Evolutionary conservation across 2,888 invertebrate genomes (phyloP).

Genomic region (Molanna angustata): DNA sequence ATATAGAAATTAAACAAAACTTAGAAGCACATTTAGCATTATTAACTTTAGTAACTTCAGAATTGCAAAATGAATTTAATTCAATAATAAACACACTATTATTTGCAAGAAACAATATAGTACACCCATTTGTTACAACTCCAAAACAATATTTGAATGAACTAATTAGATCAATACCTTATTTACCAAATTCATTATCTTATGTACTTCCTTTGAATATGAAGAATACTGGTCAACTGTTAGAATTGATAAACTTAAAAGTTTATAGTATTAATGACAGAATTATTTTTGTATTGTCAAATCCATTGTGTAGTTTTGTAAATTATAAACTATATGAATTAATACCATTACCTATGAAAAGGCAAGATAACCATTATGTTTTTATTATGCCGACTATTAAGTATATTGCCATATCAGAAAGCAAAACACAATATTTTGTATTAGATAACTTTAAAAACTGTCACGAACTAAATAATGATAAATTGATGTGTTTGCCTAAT

Average conservation of each 20-base stretch:
- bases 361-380: background rate
- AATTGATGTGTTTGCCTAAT: background rate
- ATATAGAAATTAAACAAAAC: conserved; percentile 6
- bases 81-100: conserved; percentile 2
- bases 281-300: conserved; percentile 3
- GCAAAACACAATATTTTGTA: conserved; percentile 1
- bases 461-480: background rate
- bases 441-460: background rate
- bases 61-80: conserved; percentile 3
- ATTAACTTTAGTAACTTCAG: conserved; percentile 1
- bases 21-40: conserved; percentile 6
- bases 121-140: conserved; percentile 8
- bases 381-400: background rate
- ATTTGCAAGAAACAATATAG: conserved; percentile 1
- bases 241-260: conserved; percentile 2
- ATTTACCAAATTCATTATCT: conserved; percentile 8
- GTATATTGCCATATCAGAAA: background rate
- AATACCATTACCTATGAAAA: conserved; percentile 4
- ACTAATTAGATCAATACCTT: conserved; percentile 1
- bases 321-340: conserved; percentile 5
- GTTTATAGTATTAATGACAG: background rate
- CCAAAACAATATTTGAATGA: conserved; percentile 5
- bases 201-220: background rate
- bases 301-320: conserved; percentile 6
- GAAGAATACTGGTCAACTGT: conserved; percentile 1